phyloP scores from a whole-genome alignment of 2,113 vertebrate species.

The Mesembrinibis cayennensis region DNA sequence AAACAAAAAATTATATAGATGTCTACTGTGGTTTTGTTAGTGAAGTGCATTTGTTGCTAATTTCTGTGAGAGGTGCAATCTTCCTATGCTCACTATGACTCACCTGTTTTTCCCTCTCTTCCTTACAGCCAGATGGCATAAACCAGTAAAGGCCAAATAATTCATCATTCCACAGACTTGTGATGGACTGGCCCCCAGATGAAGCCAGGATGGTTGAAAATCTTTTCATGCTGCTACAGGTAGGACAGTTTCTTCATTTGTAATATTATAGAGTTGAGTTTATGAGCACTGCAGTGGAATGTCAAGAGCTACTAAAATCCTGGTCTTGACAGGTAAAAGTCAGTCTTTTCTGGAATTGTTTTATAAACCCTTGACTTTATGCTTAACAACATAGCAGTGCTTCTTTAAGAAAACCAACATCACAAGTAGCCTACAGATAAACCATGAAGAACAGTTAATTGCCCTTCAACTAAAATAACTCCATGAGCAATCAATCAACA shows the following conservation, averaged over 20 bases:
- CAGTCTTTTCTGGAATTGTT: not conserved
- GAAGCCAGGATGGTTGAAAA: not conserved
- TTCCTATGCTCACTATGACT: not conserved
- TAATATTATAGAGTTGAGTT: not conserved
- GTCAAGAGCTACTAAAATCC: not conserved
- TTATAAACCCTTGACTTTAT: not conserved
- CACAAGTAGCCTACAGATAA: not conserved
- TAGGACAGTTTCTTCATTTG: not conserved
- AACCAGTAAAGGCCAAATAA: slow-evolving; percentile 13
- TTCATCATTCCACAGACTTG: not conserved
- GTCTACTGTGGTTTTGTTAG: not conserved
- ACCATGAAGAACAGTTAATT: not conserved
- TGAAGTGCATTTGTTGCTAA: not conserved
- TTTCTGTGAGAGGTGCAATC: not conserved
- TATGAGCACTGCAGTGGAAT: not conserved
- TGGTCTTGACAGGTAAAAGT: not conserved
- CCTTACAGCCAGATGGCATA: slow-evolving; percentile 13
- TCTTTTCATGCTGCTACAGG: not conserved
- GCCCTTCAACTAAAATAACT: slow-evolving; percentile 2
- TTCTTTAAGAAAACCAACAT: not conserved
- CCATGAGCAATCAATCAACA: not conserved
- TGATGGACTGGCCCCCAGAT: not conserved
- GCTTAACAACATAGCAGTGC: not conserved
- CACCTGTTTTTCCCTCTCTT: slow-evolving; percentile 26
- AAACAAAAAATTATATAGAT: not conserved